Evolutionary conservation across 2,888 invertebrate genomes (phyloP).

Genomic region (Catonia carolina): DNA sequence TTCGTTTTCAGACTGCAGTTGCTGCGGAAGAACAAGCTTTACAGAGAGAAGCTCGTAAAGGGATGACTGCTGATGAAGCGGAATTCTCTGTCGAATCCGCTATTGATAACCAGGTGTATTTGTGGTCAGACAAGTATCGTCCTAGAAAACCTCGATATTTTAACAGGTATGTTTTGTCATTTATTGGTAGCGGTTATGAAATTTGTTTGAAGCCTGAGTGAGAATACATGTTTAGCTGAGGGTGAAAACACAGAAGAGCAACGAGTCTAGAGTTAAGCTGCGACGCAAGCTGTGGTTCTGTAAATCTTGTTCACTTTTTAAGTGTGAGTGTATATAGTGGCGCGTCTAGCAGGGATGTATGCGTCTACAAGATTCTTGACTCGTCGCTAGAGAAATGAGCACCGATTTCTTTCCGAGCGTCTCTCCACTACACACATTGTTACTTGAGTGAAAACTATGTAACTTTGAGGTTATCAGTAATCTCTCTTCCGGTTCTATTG

Average conservation of each 20-base stretch:
- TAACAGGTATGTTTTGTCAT: conserved; percentile 54
- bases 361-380: too few species aligned
- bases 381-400: too few species aligned
- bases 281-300: background rate
- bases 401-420: too few species aligned
- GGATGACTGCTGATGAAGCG: conserved; percentile 80
- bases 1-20: background rate
- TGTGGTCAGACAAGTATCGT: conserved; percentile 97
- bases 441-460: too few species aligned
- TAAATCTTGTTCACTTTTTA: background rate
- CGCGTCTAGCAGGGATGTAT: too few species aligned
- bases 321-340: too few species aligned
- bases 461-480: too few species aligned
- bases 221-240: too few species aligned
- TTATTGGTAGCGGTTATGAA: background rate
- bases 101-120: conserved; percentile 76
- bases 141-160: conserved; percentile 97
- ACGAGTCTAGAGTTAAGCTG: too few species aligned
- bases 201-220: too few species aligned
- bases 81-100: conserved; percentile 86
- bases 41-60: conserved; percentile 73
- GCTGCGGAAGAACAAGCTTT: conserved; percentile 53
- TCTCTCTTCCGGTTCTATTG: too few species aligned
- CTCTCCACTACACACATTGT: too few species aligned
- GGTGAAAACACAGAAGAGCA: background rate